A percentile compares a stretch with the other conserved stretches of the same genome.
These are phyloP conservation scores for Dipodomys spectabilis DNA, from an alignment of 2,113 vertebrate genomes.

Conservation along the genomic window DNA sequence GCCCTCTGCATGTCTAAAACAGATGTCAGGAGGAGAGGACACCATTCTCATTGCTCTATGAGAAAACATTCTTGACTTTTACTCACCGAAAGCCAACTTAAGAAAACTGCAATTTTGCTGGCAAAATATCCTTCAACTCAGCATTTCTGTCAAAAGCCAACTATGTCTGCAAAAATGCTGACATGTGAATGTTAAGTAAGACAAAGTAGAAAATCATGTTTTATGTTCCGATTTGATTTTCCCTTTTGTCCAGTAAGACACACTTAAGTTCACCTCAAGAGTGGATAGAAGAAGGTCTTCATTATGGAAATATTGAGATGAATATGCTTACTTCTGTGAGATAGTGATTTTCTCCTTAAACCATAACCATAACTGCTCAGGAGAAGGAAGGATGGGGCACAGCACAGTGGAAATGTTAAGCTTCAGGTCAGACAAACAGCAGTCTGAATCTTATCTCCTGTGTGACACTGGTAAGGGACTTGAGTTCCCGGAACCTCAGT, in stretches of 20 bases:
- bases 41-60: conserved; percentile 23
- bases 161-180: conserved; percentile 59
- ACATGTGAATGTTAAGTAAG: conserved; percentile 61
- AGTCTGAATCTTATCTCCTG: neutral
- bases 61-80: conserved; percentile 43
- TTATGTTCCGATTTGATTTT: conserved; percentile 53
- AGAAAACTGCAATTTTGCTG: neutral
- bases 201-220: conserved; percentile 67
- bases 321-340: neutral
- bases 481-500: neutral
- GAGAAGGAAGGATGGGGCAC: neutral
- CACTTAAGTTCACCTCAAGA: conserved; percentile 50
- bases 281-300: conserved; percentile 19
- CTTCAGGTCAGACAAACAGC: neutral
- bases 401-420: neutral
- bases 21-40: conserved; percentile 8
- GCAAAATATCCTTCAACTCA: conserved; percentile 57
- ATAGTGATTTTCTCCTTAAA: conserved; percentile 6
- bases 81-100: conserved; percentile 20
- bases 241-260: conserved; percentile 47
- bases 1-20: neutral
- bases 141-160: conserved; percentile 70
- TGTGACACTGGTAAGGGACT: neutral
- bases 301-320: conserved; percentile 4
- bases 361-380: neutral